These are phyloP conservation scores for Apostichopus japonicus DNA, from an alignment of 35 echinoderm and acorn worm genomes.

Conservation along the genomic window DNA sequence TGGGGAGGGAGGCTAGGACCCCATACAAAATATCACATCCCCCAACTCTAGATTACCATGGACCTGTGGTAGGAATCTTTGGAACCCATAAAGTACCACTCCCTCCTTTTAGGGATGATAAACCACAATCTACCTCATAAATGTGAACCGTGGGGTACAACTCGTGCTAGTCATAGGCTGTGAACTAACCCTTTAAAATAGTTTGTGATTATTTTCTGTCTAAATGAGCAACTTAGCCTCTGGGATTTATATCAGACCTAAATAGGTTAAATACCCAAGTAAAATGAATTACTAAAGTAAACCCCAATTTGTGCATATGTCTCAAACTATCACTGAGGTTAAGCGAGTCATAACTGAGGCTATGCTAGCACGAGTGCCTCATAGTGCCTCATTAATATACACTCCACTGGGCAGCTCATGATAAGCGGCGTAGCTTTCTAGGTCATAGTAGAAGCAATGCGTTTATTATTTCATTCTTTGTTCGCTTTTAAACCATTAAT, in stretches of 20 bases:
- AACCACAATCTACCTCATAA: slow-evolving; percentile 33
- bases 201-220: too few species aligned
- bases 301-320: too few species aligned
- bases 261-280: too few species aligned
- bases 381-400: not conserved
- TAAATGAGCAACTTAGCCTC: too few species aligned
- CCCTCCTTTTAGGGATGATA: too few species aligned
- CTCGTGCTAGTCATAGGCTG: not conserved
- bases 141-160: slow-evolving; percentile 4
- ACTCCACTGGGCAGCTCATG: slow-evolving; percentile 38
- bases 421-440: slow-evolving; percentile 18
- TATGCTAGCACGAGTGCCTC: not conserved
- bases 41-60: too few species aligned
- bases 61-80: too few species aligned
- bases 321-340: not conserved
- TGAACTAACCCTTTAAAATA: not conserved
- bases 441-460: not conserved
- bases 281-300: too few species aligned
- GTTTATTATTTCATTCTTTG: not conserved
- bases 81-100: too few species aligned
- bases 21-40: too few species aligned
- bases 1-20: too few species aligned
- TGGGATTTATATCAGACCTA: too few species aligned
- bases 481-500: slow-evolving; percentile 6
- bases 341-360: not conserved